phyloP scores from a whole-genome alignment of 2,113 vertebrate genomes.

The Sitta europaea region DNA sequence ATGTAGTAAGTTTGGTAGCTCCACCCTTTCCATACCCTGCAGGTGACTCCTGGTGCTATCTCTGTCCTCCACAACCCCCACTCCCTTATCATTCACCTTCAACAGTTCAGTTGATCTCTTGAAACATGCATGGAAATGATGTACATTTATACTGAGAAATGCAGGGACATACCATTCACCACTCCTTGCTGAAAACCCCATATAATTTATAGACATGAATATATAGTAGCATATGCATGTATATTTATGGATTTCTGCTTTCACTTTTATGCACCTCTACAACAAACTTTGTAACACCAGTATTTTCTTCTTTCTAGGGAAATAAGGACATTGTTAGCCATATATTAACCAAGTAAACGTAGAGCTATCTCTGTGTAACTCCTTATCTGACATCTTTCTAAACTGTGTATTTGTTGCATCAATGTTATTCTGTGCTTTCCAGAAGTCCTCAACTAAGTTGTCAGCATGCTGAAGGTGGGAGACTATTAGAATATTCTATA shows the following conservation, averaged over 20 bases:
- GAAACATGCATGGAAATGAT: neutral
- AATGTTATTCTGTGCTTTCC: neutral
- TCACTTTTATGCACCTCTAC: neutral
- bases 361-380: neutral
- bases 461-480: neutral
- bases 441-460: neutral
- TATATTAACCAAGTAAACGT: neutral
- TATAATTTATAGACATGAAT: neutral
- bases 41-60: slow-evolving; percentile 29
- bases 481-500: neutral
- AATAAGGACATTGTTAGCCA: neutral
- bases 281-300: neutral
- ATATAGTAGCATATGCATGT: neutral
- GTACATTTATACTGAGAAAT: neutral
- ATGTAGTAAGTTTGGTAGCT: neutral
- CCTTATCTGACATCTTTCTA: neutral
- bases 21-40: neutral
- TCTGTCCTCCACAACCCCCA: slow-evolving; percentile 3
- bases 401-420: neutral
- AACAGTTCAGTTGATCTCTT: slow-evolving; percentile 27
- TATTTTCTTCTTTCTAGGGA: neutral
- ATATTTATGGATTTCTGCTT: neutral
- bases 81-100: slow-evolving; percentile 29
- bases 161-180: neutral
- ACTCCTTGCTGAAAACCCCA: neutral